Percentiles rank a stretch among this genome's conserved stretches.
phyloP scores from a whole-genome alignment of 2,888 invertebrate species.

The Leucophora obtusa region DNA sequence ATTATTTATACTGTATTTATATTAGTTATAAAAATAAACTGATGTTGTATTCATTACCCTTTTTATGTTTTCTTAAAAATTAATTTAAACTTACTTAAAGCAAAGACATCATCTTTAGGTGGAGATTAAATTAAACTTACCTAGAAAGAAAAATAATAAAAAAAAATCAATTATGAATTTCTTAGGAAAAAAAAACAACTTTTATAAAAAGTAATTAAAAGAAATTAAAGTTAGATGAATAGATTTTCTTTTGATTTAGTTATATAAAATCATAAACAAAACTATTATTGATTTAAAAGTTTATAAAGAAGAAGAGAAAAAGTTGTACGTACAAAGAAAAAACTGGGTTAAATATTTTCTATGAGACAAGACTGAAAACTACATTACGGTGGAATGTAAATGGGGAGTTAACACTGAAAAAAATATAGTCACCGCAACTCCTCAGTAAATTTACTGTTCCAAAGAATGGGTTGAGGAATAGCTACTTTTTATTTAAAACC shows the following conservation, averaged over 20 bases:
- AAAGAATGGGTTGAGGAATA: no score
- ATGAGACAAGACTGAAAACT: slow-evolving; percentile 47
- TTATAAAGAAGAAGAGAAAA: slow-evolving; percentile 5
- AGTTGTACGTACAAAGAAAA: slow-evolving; percentile 39
- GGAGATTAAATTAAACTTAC: neutral
- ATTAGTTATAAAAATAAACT: no score
- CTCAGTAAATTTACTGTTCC: no score
- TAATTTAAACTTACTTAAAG: no score
- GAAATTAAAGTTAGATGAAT: slow-evolving; percentile 47
- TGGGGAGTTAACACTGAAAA: neutral
- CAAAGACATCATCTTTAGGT: no score
- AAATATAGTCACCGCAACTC: no score
- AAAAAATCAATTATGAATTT: slow-evolving; percentile 51
- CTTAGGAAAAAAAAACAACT: slow-evolving; percentile 24
- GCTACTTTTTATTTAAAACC: no score
- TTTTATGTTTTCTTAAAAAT: no score
- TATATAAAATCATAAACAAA: slow-evolving; percentile 20
- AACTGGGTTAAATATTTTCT: slow-evolving; percentile 56
- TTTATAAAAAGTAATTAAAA: slow-evolving; percentile 58
- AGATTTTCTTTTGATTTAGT: slow-evolving; percentile 3
- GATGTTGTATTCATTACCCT: no score
- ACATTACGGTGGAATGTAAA: slow-evolving; percentile 29
- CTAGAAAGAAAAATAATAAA: neutral
- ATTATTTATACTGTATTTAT: no score
- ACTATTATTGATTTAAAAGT: slow-evolving; percentile 50